Percentiles rank a stretch among this genome's conserved stretches.
Conservation (phyloP, 64 coral and sea anemone species). For the Pachyseris speciosa region DNA sequence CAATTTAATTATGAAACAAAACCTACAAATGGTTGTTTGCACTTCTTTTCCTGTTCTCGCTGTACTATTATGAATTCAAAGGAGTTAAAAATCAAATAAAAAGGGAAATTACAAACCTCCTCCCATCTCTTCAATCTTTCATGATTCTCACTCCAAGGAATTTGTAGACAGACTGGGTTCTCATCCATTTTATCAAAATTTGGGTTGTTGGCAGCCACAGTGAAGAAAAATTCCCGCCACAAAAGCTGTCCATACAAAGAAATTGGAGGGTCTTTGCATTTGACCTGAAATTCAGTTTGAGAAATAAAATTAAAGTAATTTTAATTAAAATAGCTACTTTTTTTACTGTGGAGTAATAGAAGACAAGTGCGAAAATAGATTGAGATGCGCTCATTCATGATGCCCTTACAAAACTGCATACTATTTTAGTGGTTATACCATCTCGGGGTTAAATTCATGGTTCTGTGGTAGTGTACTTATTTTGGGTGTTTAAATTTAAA, state of each 20-base stretch:
- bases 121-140: constrained; percentile 64
- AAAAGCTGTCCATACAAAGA: constrained; percentile 81
- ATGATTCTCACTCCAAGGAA: constrained; percentile 66
- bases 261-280: constrained; percentile 63
- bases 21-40: too few relatives aligned
- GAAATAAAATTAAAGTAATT: not conserved
- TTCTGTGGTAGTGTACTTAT: too few relatives aligned
- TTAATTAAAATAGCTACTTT: too few relatives aligned
- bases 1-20: too few relatives aligned
- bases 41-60: too few relatives aligned
- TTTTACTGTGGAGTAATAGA: not conserved
- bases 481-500: too few relatives aligned
- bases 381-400: too few relatives aligned
- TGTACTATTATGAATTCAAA: too few relatives aligned
- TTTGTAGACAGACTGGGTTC: constrained; percentile 74
- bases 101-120: constrained; percentile 33
- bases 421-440: too few relatives aligned
- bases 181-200: constrained; percentile 66
- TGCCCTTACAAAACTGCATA: too few relatives aligned
- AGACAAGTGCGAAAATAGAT: too few relatives aligned
- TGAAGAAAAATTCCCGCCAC: constrained; percentile 90
- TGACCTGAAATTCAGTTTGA: constrained; percentile 55
- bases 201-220: constrained; percentile 80
- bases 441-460: too few relatives aligned
- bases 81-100: not conserved